These are phyloP conservation scores for Phrynocephalus guinanensis DNA, from an alignment of 2,797 vertebrate species.

Conservation along the genomic window DNA sequence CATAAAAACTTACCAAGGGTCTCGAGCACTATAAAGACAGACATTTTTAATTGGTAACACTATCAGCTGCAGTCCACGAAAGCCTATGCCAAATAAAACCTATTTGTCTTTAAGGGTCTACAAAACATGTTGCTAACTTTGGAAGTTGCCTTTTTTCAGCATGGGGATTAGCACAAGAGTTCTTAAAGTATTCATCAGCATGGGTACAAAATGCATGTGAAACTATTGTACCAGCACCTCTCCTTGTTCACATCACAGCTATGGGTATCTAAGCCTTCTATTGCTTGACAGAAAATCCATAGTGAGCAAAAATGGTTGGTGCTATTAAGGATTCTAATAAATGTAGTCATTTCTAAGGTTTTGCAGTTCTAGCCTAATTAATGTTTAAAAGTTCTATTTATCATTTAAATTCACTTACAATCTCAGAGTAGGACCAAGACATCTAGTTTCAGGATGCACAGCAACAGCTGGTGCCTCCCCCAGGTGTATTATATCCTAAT, in stretches of 20 bases:
- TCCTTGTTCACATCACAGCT: background rate
- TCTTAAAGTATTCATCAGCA: background rate
- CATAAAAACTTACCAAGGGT: too few relatives aligned
- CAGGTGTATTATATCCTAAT: background rate
- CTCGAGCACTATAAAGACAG: too few relatives aligned
- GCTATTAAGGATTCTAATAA: background rate
- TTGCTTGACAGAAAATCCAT: background rate
- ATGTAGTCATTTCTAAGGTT: background rate
- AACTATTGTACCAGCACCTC: background rate
- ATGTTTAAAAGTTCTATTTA: background rate
- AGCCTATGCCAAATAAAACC: too few relatives aligned
- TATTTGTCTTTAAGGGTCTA: too few relatives aligned
- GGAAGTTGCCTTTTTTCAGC: background rate
- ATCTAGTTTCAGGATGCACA: background rate
- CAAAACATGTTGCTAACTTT: too few relatives aligned
- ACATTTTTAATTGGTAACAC: too few relatives aligned
- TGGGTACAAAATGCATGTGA: background rate
- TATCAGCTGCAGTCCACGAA: too few relatives aligned
- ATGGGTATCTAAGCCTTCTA: slow-evolving; percentile 5
- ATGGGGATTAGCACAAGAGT: too few relatives aligned
- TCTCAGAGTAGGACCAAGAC: background rate
- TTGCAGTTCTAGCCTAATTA: background rate
- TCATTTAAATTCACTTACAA: background rate
- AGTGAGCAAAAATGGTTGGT: background rate
- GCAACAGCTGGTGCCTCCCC: background rate